Conservation (phyloP, 2,113 vertebrate genomes). For the Polyodon spathula region DNA sequence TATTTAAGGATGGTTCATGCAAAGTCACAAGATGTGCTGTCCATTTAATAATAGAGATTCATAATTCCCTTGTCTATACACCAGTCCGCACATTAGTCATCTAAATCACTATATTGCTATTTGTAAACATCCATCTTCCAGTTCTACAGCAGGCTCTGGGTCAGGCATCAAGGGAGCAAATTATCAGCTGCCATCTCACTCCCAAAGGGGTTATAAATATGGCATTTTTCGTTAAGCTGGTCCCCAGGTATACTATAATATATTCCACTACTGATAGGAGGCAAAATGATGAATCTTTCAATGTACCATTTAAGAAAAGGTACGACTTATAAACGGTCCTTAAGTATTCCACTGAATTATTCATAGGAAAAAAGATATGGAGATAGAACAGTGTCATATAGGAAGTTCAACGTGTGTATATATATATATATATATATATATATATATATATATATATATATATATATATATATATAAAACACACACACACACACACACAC, state of each 20-base stretch:
- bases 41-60: conserved; percentile 4
- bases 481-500: too few species aligned
- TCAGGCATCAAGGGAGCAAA: conserved; percentile 48
- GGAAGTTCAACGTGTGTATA: too few species aligned
- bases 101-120: conserved; percentile 31
- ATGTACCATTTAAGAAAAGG: conserved; percentile 43
- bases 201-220: conserved; percentile 55
- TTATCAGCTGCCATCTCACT: conserved; percentile 54
- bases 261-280: conserved; percentile 46
- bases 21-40: conserved; percentile 7
- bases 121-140: conserved; percentile 39
- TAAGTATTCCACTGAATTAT: conserved; percentile 43
- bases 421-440: too few species aligned
- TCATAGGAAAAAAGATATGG: conserved; percentile 36
- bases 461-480: too few species aligned
- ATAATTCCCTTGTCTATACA: conserved; percentile 26
- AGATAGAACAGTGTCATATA: conserved; percentile 30
- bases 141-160: conserved; percentile 34
- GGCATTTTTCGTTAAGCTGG: conserved; percentile 51
- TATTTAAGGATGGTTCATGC: conserved; percentile 1
- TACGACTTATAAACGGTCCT: conserved; percentile 44
- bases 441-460: too few species aligned
- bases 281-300: conserved; percentile 48
- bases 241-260: conserved; percentile 45
- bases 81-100: conserved; percentile 43